phyloP scores from a whole-genome alignment of 2,113 vertebrate species.

The Lophura nycthemera region DNA sequence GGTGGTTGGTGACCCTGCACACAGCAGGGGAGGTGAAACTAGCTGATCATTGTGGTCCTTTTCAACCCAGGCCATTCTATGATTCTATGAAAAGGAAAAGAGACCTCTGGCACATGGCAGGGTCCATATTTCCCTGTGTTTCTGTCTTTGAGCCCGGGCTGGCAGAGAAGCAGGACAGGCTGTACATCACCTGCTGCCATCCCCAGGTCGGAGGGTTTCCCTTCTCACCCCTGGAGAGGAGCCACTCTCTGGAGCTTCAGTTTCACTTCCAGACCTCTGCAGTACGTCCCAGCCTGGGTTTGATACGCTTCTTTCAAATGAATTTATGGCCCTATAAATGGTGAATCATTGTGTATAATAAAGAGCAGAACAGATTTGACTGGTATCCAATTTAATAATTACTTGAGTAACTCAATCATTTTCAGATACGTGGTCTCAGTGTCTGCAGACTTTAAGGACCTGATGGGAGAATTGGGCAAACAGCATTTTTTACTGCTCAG shows the following conservation, averaged over 20 bases:
- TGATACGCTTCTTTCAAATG: background rate
- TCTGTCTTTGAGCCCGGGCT: background rate
- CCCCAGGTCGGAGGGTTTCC: background rate
- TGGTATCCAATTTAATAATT: constrained; percentile 77
- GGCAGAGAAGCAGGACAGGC: background rate
- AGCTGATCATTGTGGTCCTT: too few species aligned
- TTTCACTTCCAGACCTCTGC: background rate
- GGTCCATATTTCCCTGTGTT: background rate
- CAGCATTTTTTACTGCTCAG: background rate
- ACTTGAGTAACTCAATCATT: constrained; percentile 72
- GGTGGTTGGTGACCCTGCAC: too few species aligned
- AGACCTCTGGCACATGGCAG: background rate
- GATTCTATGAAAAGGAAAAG: background rate
- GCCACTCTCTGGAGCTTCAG: background rate
- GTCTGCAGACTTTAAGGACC: constrained; percentile 44
- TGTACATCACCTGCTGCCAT: background rate
- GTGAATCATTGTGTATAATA: constrained; percentile 66
- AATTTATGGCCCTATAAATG: constrained; percentile 70
- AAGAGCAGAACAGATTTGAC: constrained; percentile 65
- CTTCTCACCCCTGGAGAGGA: background rate
- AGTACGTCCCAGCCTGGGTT: background rate
- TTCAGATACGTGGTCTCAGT: constrained; percentile 52
- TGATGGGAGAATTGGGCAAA: background rate
- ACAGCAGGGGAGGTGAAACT: too few species aligned
- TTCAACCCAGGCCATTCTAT: too few species aligned